Conservation (phyloP, 2,888 invertebrate genomes). For the Thereva nobilitata region DNA sequence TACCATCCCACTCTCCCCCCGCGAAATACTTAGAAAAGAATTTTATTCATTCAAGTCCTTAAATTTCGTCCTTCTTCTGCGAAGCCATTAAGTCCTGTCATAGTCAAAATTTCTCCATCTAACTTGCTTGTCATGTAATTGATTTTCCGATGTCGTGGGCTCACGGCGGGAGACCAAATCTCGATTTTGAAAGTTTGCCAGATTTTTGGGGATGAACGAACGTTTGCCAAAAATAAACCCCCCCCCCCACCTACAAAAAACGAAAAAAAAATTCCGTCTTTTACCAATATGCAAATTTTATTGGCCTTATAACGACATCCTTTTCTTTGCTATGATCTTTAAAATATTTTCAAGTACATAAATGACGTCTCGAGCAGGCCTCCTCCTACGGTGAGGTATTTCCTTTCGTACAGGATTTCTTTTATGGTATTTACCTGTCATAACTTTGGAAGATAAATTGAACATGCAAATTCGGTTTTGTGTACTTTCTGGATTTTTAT, state of each 20-base stretch:
- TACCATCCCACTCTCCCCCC: too few relatives aligned
- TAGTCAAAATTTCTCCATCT: constrained; percentile 25
- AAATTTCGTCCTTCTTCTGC: constrained; percentile 16
- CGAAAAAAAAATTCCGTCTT: background rate
- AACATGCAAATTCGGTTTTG: constrained; percentile 21
- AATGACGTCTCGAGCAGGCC: background rate
- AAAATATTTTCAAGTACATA: constrained; percentile 3
- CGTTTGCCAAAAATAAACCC: too few relatives aligned
- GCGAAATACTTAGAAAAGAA: too few relatives aligned
- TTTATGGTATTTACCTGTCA: constrained; percentile 13
- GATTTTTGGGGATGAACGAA: background rate
- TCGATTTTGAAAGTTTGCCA: constrained; percentile 32
- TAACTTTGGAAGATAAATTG: constrained; percentile 13
- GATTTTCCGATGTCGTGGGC: constrained; percentile 29
- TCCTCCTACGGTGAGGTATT: constrained; percentile 8
- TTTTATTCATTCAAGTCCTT: constrained; percentile 5
- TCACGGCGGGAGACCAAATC: constrained; percentile 19
- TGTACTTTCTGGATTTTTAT: background rate
- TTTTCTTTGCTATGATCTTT: constrained; percentile 29
- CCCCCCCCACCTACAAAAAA: background rate
- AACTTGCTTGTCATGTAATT: constrained; percentile 33
- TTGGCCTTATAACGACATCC: constrained; percentile 36
- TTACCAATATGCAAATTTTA: constrained; percentile 39
- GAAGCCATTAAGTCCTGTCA: constrained; percentile 28
- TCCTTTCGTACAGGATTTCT: background rate